Base-by-base conservation (phyloP, 1,140 invertebrate genomes). In the Anadara kagoshimensis region DNA sequence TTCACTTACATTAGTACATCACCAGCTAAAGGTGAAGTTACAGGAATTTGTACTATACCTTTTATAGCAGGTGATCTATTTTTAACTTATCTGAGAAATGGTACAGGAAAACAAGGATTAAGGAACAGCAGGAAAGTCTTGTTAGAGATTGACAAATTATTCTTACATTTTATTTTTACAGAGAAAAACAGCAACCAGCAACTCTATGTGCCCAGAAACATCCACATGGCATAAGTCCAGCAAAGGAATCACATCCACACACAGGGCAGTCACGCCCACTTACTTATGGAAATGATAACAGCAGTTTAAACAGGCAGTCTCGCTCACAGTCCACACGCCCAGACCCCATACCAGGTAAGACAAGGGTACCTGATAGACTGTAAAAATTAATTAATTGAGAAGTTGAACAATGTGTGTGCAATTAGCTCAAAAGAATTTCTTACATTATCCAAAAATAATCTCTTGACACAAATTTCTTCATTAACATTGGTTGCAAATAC, bases 261-360 rank as follows among this genome's bases (percentile, higher is more conserved):
- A 78, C 79, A 20, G 69, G 79, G 22, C 85, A 83, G 73, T 67
- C 77, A 36, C 73, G 86, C 16, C 81, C 84, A n/a, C 63, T 81
- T 18, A 75, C 69, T 24, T 76, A 80, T 57, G 87, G 86, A 56
- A 88, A 88, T 79, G 87, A 87, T 69, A 86, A 85, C 80, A 86
- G 84, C 74, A 85, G 76, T 51, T 65, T 80, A 12, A 85, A 83
- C 65, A 74, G 84, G 26, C 87, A 88, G 77, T 83, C 84, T 2
- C 61, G 85, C 18, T 75, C 78, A 51, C 87, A 88, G 73, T 73
- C 84, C 29, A 79, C 76, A 16, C 64, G 83, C 24, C 85, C 86
- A 24, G 86, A 87, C 65, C 83, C 85, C 20, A 73, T 86, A 20
- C 76, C 78, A 74, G 86, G 86, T 87, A 72, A 51, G 41, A 24